A percentile compares a stretch with the other conserved stretches of the same genome.
Evolutionary conservation across 2,113 vertebrate genomes (phyloP).

Genomic region (Seriola rivoliana): DNA sequence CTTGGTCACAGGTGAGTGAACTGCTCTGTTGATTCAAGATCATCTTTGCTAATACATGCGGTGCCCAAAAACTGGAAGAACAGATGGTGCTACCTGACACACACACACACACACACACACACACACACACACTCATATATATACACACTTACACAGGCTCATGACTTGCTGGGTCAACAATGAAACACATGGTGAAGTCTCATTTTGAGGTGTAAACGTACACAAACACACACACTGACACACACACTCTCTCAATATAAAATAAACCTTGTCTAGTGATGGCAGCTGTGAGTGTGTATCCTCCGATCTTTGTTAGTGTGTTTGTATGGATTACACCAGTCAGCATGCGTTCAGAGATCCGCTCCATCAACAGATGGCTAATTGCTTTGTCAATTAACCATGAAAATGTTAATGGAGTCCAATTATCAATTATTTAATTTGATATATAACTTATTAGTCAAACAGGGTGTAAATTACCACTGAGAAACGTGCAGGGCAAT

Average conservation of each 20-base stretch:
- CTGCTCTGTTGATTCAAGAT: conserved; percentile 46
- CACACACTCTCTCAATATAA: neutral
- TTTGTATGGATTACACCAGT: conserved; percentile 53
- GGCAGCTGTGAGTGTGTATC: conserved; percentile 46
- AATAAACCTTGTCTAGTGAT: conserved; percentile 28
- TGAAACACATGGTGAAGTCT: conserved; percentile 45
- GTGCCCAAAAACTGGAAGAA: conserved; percentile 18
- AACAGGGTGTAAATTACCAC: conserved; percentile 28
- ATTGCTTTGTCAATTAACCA: conserved; percentile 75
- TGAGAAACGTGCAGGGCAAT: conserved; percentile 19
- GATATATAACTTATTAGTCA: conserved; percentile 59
- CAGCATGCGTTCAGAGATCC: conserved; percentile 44
- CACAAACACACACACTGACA: neutral
- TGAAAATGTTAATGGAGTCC: conserved; percentile 63
- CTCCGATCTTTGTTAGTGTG: conserved; percentile 49
- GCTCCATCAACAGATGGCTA: conserved; percentile 70
- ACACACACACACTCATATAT: neutral
- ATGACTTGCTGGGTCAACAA: conserved; percentile 41
- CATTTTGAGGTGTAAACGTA: conserved; percentile 34
- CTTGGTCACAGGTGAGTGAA: conserved; percentile 60
- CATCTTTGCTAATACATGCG: conserved; percentile 25
- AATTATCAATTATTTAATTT: conserved; percentile 69
- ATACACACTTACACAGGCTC: conserved; percentile 11
- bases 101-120: conserved; percentile 33
- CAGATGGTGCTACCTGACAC: conserved; percentile 68